These are phyloP conservation scores for Drosophila rellima DNA, from an alignment of 2,888 invertebrate genomes.

Conservation along the genomic window DNA sequence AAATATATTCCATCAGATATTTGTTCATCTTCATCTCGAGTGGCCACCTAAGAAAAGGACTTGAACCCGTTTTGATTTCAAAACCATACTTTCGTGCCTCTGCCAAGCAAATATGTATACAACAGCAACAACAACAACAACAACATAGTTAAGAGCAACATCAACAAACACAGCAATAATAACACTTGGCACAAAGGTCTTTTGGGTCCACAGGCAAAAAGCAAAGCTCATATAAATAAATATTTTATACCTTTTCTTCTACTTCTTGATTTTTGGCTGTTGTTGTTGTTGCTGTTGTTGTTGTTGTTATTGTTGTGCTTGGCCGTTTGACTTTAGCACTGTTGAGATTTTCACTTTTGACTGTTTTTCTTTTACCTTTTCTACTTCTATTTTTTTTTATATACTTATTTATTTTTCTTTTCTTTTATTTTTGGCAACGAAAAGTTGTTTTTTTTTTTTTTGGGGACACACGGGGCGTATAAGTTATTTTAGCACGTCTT, in stretches of 20 bases:
- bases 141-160: constrained; percentile 30
- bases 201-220: constrained; percentile 54
- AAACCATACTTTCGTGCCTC: constrained; percentile 51
- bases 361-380: constrained; percentile 29
- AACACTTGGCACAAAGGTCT: constrained; percentile 64
- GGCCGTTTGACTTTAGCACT: constrained; percentile 69
- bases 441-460: constrained; percentile 60
- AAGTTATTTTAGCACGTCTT: constrained; percentile 78
- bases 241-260: constrained; percentile 71
- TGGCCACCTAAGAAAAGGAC: constrained; percentile 7
- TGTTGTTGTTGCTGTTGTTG: constrained; percentile 15
- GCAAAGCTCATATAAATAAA: constrained; percentile 75
- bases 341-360: constrained; percentile 75
- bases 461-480: constrained; percentile 73
- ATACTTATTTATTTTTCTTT: constrained; percentile 39
- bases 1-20: constrained; percentile 48
- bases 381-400: constrained; percentile 16
- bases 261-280: constrained; percentile 7
- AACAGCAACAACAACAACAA: constrained; percentile 31
- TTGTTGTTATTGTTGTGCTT: constrained; percentile 28
- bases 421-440: constrained; percentile 40
- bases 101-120: constrained; percentile 59
- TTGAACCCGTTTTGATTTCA: constrained; percentile 68
- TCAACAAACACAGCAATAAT: constrained; percentile 47
- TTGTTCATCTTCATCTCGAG: constrained; percentile 55